Conservation (phyloP, 2,888 invertebrate species). For the Tipula unca region DNA sequence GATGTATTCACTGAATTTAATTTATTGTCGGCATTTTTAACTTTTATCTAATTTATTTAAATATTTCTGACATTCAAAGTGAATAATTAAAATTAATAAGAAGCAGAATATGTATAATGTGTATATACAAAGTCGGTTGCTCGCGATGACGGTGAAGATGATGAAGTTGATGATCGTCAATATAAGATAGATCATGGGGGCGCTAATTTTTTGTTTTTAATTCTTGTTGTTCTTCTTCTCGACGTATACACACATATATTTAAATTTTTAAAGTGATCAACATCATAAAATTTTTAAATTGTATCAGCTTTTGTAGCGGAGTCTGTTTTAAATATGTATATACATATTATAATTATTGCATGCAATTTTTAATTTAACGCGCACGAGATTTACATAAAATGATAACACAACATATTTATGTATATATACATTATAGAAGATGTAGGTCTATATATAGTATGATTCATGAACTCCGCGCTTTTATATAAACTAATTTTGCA, state of each 20-base stretch:
- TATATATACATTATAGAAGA: neutral
- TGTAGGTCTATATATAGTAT: neutral
- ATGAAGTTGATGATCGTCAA: neutral
- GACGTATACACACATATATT: neutral
- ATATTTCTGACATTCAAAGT: slow-evolving; percentile 8
- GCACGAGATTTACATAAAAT: neutral
- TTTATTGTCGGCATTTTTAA: neutral
- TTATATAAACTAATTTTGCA: neutral
- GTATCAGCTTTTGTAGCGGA: neutral
- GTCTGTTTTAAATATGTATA: neutral
- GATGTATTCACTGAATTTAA: neutral
- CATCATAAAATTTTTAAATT: neutral
- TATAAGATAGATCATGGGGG: neutral
- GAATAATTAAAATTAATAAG: slow-evolving; percentile 8
- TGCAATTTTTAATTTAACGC: neutral
- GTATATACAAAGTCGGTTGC: neutral
- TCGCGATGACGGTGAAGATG: neutral
- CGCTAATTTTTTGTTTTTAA: neutral
- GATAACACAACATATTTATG: neutral
- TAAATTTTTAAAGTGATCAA: neutral
- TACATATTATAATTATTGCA: neutral
- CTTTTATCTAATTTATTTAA: slow-evolving; percentile 8
- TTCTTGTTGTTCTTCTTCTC: neutral
- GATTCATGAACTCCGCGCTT: neutral
- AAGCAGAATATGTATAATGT: neutral